Evolutionary conservation across 2,888 invertebrate species (phyloP).

Genomic region (Seira sanloemensis): DNA sequence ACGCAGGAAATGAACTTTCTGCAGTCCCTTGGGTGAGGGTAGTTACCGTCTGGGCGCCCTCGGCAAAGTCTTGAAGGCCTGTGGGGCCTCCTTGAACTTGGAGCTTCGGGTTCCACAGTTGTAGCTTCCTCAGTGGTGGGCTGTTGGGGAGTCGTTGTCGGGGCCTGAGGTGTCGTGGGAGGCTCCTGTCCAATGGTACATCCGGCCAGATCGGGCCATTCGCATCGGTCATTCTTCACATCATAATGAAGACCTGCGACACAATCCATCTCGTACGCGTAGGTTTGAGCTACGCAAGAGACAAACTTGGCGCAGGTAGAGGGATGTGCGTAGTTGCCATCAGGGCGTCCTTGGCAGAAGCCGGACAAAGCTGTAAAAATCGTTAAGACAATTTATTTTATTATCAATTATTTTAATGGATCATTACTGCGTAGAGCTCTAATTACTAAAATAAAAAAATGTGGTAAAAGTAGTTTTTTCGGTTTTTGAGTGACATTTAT

Average conservation of each 20-base stretch:
- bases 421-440: no score
- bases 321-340: slow-evolving; percentile 61
- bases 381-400: no score
- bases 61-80: not conserved
- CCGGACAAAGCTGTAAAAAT: not conserved
- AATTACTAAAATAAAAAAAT: not conserved
- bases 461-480: no score
- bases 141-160: not conserved
- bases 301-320: slow-evolving; percentile 53
- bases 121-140: not conserved
- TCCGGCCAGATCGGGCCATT: slow-evolving; percentile 21
- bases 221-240: slow-evolving; percentile 26
- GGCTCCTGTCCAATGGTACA: not conserved
- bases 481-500: not conserved
- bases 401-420: no score
- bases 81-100: not conserved
- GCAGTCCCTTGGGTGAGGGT: slow-evolving; percentile 6
- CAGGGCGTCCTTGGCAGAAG: slow-evolving; percentile 37
- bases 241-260: slow-evolving; percentile 26
- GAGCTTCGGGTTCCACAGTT: not conserved
- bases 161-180: slow-evolving; percentile 28
- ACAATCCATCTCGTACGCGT: slow-evolving; percentile 62
- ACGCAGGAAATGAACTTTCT: slow-evolving; percentile 14
- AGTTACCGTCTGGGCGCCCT: not conserved
- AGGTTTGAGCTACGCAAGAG: slow-evolving; percentile 54